A percentile compares a stretch with the other conserved stretches of the same genome.
Evolutionary conservation across 2,888 invertebrate species (phyloP).

Genomic region (Diaphora mendica): DNA sequence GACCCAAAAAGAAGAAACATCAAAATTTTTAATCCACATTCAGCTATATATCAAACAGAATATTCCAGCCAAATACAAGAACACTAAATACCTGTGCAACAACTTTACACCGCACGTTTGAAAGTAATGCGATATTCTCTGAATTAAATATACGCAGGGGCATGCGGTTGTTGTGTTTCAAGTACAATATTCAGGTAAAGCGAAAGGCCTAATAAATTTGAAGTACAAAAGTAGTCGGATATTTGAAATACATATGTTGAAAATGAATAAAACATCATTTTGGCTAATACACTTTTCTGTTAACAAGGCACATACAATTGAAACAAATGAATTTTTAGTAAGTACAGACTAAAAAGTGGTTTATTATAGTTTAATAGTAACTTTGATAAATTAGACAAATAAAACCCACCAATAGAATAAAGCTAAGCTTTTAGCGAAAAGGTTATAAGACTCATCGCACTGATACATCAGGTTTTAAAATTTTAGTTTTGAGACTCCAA

Average conservation of each 20-base stretch:
- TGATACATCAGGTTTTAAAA: not conserved
- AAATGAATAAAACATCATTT: not conserved
- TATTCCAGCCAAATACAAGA: slow-evolving; percentile 17
- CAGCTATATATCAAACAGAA: not conserved
- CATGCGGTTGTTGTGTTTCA: slow-evolving; percentile 8
- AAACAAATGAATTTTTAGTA: not conserved
- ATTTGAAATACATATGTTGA: not conserved
- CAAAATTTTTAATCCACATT: slow-evolving; percentile 7
- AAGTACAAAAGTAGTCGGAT: not conserved
- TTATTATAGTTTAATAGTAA: not conserved
- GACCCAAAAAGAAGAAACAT: slow-evolving; percentile 8
- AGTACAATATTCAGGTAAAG: slow-evolving; percentile 5
- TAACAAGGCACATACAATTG: too few species aligned
- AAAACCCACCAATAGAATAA: not conserved
- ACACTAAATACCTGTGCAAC: slow-evolving; percentile 25
- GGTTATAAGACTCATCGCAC: not conserved
- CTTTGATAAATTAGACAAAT: not conserved
- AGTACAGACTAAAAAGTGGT: accelerated
- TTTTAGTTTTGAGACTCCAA: too few species aligned
- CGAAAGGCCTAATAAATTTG: not conserved
- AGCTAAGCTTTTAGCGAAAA: not conserved
- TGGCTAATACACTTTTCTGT: not conserved
- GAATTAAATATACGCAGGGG: slow-evolving; percentile 30
- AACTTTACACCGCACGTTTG: slow-evolving; percentile 26
- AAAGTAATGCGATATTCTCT: slow-evolving; percentile 40